Conservation (phyloP, 2,888 invertebrate genomes). For the Apotomis capreana region DNA sequence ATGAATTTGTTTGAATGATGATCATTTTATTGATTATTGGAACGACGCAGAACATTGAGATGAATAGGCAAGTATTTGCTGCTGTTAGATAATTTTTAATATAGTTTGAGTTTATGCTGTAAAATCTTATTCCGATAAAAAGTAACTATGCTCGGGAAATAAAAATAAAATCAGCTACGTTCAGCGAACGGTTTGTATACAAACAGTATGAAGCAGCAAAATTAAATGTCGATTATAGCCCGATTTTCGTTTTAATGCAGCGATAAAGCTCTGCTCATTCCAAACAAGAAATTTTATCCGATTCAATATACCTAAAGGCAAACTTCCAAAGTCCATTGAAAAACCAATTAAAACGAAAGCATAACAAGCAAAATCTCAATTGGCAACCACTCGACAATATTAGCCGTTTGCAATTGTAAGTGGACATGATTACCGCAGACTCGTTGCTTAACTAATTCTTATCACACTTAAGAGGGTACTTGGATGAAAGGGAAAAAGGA, state of each 20-base stretch:
- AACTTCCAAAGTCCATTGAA: conserved; percentile 49
- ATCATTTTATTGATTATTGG: no score
- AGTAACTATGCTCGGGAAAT: no score
- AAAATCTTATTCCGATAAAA: no score
- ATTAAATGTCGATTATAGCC: background rate
- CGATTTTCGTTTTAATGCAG: background rate
- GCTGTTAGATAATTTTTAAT: no score
- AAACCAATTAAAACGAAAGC: conserved; percentile 63
- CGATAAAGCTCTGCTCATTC: conserved; percentile 1
- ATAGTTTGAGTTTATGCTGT: no score
- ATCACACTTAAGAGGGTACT: conserved; percentile 65
- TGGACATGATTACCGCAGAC: conserved; percentile 67
- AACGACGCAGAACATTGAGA: no score
- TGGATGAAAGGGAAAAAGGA: conserved; percentile 57
- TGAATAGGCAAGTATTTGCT: no score
- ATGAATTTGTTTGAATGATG: no score
- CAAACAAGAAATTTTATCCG: conserved; percentile 10
- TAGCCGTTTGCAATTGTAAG: conserved; percentile 75
- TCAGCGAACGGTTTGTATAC: background rate
- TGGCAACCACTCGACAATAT: conserved; percentile 68
- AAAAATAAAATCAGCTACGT: no score
- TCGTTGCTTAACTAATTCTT: conserved; percentile 75
- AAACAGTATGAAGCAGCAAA: background rate
- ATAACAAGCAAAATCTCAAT: conserved; percentile 65
- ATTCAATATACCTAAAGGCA: conserved; percentile 32